Conservation (phyloP, 2,888 invertebrate genomes). For the Pedicia rivosa region DNA sequence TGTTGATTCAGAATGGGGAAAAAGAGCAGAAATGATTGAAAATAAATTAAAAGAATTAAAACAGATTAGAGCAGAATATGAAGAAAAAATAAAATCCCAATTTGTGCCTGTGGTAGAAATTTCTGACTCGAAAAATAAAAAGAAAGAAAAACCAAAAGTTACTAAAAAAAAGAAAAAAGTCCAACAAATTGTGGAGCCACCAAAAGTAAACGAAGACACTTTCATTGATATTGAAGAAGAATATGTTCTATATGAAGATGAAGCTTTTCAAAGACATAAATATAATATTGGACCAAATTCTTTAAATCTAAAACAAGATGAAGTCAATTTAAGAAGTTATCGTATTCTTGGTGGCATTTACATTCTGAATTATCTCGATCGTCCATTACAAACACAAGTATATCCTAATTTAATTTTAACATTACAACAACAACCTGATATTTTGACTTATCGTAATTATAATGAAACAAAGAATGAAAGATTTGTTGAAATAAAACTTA, state of each 20-base stretch:
- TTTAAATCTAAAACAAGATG: neutral
- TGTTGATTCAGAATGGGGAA: neutral
- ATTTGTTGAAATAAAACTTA: conserved; percentile 4
- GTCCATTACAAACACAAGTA: conserved; percentile 5
- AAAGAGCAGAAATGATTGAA: neutral
- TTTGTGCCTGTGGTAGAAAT: neutral
- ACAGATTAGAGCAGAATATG: neutral
- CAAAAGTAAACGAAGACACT: conserved; percentile 6
- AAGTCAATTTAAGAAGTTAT: conserved; percentile 5
- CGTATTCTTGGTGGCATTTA: conserved; percentile 5
- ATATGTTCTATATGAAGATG: conserved; percentile 3
- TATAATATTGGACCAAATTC: neutral
- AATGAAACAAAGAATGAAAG: neutral
- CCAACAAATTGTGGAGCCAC: conserved; percentile 1
- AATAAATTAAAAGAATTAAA: neutral
- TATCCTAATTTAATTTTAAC: neutral
- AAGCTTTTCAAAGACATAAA: neutral
- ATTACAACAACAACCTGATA: conserved; percentile 1
- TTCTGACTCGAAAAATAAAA: neutral
- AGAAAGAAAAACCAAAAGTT: neutral
- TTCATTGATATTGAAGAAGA: conserved; percentile 7
- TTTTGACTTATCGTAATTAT: neutral
- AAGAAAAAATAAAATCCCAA: neutral
- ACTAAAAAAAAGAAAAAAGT: neutral
- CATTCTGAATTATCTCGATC: conserved; percentile 1